Evolutionary conservation across 2,113 vertebrate species (phyloP).

Genomic region (Entelurus aequoreus): DNA sequence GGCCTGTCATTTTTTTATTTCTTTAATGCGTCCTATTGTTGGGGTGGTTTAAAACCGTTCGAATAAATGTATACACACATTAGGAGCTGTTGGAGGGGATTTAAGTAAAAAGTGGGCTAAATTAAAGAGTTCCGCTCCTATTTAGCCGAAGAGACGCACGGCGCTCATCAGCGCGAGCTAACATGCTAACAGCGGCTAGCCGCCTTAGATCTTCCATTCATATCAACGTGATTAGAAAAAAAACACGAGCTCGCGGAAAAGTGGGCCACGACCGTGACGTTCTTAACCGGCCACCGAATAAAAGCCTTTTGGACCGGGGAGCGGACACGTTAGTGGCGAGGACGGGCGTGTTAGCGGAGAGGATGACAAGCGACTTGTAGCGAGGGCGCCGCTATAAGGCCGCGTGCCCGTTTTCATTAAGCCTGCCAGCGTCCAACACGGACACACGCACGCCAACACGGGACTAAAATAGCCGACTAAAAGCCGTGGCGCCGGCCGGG

Average conservation of each 20-base stretch:
- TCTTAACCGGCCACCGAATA: no score
- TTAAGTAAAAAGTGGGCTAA: neutral
- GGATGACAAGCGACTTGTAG: constrained; percentile 32
- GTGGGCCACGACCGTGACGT: no score
- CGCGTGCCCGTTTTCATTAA: constrained; percentile 52
- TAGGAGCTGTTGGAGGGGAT: no score
- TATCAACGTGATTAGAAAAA: neutral
- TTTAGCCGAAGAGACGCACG: neutral
- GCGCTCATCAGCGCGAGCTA: constrained; percentile 22
- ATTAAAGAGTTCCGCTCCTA: neutral
- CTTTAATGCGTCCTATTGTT: neutral
- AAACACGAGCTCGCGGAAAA: neutral
- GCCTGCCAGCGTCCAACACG: constrained; percentile 37
- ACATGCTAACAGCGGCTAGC: constrained; percentile 33
- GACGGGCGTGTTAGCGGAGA: neutral
- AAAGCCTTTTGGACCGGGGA: neutral
- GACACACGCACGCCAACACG: neutral
- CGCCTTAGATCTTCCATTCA: constrained; percentile 26
- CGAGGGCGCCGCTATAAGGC: constrained; percentile 47
- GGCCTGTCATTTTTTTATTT: constrained; percentile 8
- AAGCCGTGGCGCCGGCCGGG: neutral
- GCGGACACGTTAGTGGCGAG: no score
- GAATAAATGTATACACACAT: no score
- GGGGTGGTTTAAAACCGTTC: neutral
- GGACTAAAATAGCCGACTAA: neutral